A percentile compares a stretch with the other conserved stretches of the same genome.
phyloP scores from a whole-genome alignment of 2,113 vertebrate genomes.

The Ptilonorhynchus violaceus region DNA sequence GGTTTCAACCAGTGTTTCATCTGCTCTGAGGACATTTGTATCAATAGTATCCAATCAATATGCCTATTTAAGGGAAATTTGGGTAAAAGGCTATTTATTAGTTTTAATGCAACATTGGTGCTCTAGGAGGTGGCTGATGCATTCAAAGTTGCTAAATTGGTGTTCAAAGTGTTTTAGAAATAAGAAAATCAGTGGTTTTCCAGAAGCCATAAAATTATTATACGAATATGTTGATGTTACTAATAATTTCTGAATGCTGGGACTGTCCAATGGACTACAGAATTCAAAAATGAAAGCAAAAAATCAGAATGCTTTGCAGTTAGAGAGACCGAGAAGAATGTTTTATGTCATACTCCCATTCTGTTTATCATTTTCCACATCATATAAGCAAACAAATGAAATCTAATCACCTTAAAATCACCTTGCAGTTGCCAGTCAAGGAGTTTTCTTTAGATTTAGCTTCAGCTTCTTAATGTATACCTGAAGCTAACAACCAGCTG shows the following conservation, averaged over 20 bases:
- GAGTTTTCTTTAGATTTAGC: not conserved
- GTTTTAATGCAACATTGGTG: not conserved
- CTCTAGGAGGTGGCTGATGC: not conserved
- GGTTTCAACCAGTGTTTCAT: not conserved
- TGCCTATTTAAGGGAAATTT: not conserved
- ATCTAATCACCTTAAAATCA: not conserved
- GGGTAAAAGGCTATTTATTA: not conserved
- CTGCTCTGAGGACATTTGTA: not conserved
- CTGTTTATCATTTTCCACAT: not conserved
- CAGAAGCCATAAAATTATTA: not conserved
- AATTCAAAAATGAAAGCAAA: not conserved
- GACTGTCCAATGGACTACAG: not conserved
- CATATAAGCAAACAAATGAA: not conserved
- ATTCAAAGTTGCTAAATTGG: not conserved
- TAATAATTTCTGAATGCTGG: not conserved
- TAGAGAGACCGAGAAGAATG: not conserved
- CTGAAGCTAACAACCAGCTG: not conserved
- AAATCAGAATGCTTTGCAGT: not conserved
- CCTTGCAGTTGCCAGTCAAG: not conserved
- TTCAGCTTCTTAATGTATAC: not conserved
- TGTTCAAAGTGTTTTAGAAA: not conserved
- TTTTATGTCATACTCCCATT: not conserved
- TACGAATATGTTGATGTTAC: accelerated
- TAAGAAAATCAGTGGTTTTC: not conserved
- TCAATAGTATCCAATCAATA: not conserved